Evolutionary conservation across 2,888 invertebrate genomes (phyloP), one percentile per base, ranked within the genome.

Genomic region (Camponotus fellah): DNA sequence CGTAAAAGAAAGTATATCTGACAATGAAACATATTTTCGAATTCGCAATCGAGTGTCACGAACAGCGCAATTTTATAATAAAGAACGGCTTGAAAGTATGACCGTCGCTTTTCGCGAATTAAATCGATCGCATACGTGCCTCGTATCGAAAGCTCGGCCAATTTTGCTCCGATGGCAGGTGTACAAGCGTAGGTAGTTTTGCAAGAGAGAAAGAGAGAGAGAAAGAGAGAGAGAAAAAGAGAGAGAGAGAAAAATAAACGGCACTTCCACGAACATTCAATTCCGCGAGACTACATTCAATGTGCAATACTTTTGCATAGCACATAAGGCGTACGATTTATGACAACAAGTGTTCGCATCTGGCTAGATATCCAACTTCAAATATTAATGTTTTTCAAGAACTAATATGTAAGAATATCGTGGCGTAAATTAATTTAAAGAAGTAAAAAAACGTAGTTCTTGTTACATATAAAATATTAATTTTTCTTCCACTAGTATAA

Each of bases 41-140:
- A 40, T 12, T 60, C 21, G 40, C 43, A 32, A 68, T 68, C 40
- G 49, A 17, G 37, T 17, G n/a, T 43, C 5, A 26, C 12, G 46
- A 82, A 14, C 12, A 10, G n/a, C 49, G 5, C 43, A 71, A 26
- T 79, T 69, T 79, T 53, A 37, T 43, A 43, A 71, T 69, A 79
- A 83, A 79, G 69, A 49, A 64, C 32, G 64, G 32, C 49, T 26
- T 12, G 66, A 43, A 46, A 71, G 53, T 34, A 34, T 46, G 43
- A 49, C 43, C 64, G 65, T 69, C 43, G 64, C 69, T 80, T 80
- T 79, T 83, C 56, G 83, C 49, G 72, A 80, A 83, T 83, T 83
- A 83, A 83, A 83, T 83, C 72, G 56, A 71, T 71, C 37, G 64
- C 79, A 65, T 80, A 83, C 83, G 80, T 83, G 83, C 83, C n/a